Conservation (phyloP, 2,113 vertebrate genomes). For the Chionomys nivalis region DNA sequence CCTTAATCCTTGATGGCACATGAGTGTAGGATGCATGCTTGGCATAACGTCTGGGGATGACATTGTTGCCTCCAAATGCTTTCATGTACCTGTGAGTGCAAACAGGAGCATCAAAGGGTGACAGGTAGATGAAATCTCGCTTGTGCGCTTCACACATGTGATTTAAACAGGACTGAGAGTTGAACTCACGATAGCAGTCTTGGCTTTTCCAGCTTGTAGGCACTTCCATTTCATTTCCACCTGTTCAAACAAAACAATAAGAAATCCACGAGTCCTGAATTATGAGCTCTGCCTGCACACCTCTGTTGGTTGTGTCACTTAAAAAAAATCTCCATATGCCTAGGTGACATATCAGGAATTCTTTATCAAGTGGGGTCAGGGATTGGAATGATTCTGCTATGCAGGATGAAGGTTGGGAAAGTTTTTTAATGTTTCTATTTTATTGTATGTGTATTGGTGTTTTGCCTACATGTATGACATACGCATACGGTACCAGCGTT, state of each 20-base stretch:
- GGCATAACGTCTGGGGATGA: background rate
- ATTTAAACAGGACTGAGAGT: slow-evolving; percentile 60
- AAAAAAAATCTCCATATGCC: background rate
- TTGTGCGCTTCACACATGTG: slow-evolving; percentile 61
- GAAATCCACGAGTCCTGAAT: background rate
- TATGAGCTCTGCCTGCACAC: background rate
- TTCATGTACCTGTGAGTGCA: background rate
- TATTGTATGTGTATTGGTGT: background rate
- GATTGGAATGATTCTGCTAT: background rate
- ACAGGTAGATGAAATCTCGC: slow-evolving; percentile 46
- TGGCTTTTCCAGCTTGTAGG: slow-evolving; percentile 49
- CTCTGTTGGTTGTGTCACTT: background rate
- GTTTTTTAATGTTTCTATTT: background rate
- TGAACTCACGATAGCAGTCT: background rate
- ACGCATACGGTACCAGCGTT: too few relatives aligned
- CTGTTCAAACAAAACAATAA: background rate
- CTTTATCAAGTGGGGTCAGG: background rate
- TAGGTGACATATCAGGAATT: background rate
- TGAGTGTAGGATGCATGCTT: background rate
- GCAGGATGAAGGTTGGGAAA: background rate
- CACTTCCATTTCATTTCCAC: slow-evolving; percentile 34
- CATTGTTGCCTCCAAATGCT: background rate
- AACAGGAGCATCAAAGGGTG: slow-evolving; percentile 57
- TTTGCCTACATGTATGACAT: background rate
- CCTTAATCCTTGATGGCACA: background rate